These are phyloP conservation scores for Drosophila pachea DNA, from an alignment of 1,140 invertebrate species.

Conservation along the genomic window DNA sequence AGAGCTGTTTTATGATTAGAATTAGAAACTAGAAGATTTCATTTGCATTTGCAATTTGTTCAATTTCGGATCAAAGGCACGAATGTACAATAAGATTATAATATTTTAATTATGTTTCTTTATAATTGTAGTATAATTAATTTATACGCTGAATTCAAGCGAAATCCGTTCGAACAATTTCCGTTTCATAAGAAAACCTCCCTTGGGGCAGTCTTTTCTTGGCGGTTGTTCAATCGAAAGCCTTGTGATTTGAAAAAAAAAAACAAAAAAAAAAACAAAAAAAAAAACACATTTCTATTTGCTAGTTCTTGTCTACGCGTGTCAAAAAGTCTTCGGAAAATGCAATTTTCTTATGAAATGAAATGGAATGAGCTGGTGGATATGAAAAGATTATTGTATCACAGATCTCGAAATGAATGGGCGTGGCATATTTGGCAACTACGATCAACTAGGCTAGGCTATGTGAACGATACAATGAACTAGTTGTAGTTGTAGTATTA, in stretches of 20 bases:
- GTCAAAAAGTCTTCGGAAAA: conserved; percentile 25
- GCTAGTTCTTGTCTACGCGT: conserved; percentile 13
- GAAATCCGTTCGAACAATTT: not conserved
- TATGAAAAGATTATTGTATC: conserved; percentile 59
- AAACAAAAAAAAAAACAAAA: too few species aligned
- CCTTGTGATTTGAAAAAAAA: conserved; percentile 17
- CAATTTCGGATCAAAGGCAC: conserved; percentile 41
- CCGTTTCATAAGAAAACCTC: conserved; percentile 2
- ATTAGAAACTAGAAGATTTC: conserved; percentile 23
- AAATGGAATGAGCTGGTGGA: not conserved
- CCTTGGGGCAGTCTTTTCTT: conserved; percentile 53
- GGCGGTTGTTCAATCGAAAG: conserved; percentile 44
- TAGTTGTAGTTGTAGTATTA: not conserved
- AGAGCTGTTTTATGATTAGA: conserved; percentile 7
- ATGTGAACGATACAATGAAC: not conserved
- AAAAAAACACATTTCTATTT: conserved; percentile 13
- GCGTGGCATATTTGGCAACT: not conserved
- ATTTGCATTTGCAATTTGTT: conserved; percentile 2
- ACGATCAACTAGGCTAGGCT: not conserved
- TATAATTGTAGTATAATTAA: not conserved
- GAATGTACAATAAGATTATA: conserved; percentile 40
- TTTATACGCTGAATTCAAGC: not conserved
- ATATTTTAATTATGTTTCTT: not conserved
- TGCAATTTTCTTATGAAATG: not conserved
- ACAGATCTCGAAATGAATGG: conserved; percentile 71